Evolutionary conservation across 2,113 vertebrate genomes (phyloP).

Genomic region (Arizona elegans): DNA sequence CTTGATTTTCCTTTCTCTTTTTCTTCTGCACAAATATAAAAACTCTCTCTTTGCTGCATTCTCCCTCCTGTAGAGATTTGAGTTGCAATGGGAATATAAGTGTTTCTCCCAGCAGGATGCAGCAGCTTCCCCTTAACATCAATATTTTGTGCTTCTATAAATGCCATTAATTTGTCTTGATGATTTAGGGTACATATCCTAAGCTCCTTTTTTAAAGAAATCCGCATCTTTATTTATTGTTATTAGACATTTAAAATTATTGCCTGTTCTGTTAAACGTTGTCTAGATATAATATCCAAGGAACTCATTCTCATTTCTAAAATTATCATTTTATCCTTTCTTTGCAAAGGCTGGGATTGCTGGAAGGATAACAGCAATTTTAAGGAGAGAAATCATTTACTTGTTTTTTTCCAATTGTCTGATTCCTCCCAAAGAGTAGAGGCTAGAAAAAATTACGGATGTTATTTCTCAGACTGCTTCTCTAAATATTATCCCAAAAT

Average conservation of each 20-base stretch:
- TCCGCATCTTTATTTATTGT: not conserved
- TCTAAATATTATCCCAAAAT: not conserved
- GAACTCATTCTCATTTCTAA: not conserved
- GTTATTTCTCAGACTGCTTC: not conserved
- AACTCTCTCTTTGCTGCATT: not conserved
- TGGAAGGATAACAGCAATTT: not conserved
- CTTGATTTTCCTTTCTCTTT: not conserved
- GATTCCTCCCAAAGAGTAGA: not conserved
- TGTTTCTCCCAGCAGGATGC: not conserved
- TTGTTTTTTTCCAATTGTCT: not conserved
- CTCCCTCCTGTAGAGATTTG: not conserved
- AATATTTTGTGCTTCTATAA: not conserved
- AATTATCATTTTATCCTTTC: not conserved
- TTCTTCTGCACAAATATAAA: not conserved
- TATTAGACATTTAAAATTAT: not conserved
- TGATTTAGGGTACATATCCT: not conserved
- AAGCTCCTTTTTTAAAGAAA: not conserved
- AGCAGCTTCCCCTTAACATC: not conserved
- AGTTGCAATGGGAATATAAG: not conserved
- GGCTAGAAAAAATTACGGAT: not conserved
- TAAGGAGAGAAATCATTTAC: not conserved
- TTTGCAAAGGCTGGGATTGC: not conserved
- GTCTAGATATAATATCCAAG: not conserved
- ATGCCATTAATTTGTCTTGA: not conserved
- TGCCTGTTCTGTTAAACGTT: not conserved